Percentiles rank a stretch among this genome's conserved stretches.
Conservation (phyloP, 92 coral and sea anemone species). For the Bergia puertoricense region DNA sequence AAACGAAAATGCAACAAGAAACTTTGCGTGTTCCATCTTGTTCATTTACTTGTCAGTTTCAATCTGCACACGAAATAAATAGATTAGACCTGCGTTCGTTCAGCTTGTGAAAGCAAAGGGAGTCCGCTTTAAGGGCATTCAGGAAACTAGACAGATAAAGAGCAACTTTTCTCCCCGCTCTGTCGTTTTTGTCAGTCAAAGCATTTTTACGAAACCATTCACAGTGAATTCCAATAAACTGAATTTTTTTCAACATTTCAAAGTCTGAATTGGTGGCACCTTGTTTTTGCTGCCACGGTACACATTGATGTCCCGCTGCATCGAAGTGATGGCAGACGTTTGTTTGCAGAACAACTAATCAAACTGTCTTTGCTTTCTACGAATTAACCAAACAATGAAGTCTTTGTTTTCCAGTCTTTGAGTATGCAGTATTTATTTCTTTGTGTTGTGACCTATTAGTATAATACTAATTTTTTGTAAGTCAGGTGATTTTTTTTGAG, state of each 20-base stretch:
- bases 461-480: too few relatives aligned
- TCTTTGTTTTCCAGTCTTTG: constrained; percentile 10
- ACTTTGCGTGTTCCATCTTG: constrained; percentile 18
- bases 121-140: not conserved
- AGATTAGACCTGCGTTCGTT: not conserved
- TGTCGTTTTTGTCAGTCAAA: not conserved
- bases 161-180: not conserved
- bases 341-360: constrained; percentile 32
- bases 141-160: not conserved
- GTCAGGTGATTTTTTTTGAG: not conserved
- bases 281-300: not conserved
- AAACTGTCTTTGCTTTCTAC: constrained; percentile 14
- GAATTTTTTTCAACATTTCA: not conserved
- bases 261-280: too few relatives aligned
- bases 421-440: not conserved
- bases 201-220: not conserved
- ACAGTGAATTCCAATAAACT: not conserved
- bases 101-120: not conserved
- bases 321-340: constrained; percentile 22
- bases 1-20: not conserved
- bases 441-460: not conserved
- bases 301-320: not conserved
- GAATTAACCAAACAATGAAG: constrained; percentile 20
- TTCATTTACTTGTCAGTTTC: constrained; percentile 8
- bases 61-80: constrained; percentile 5